Evolutionary conservation across 2,797 vertebrate genomes (phyloP), one percentile per base, ranked within the genome.

Genomic region (Urosaurus nigricauda): DNA sequence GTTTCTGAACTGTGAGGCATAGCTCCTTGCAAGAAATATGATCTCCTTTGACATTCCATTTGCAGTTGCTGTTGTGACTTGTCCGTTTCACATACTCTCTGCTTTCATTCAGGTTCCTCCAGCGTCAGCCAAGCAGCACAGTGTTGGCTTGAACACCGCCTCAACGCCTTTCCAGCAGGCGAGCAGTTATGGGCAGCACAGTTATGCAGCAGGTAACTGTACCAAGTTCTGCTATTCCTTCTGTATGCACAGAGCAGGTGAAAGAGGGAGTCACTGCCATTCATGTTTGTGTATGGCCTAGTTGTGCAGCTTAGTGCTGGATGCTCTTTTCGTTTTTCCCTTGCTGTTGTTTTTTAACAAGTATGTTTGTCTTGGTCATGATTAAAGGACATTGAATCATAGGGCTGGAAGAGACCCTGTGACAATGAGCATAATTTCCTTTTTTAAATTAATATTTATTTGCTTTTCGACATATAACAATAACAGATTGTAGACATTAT

Each of bases 61-160:
- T 70, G 92, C 91, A 91, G 83, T 73, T 65, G 40, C 21, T 68
- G 14, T 9, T 83, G 1, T 9, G 19, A 0, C 0, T n/a, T 0
- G 0, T 16, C 1, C 17, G 4, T 0, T 0, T 32, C 68, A 29
- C 32, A 19, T 0, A 0, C 0, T 0, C 47, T 29, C 58, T 89
- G 24, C 58, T 56, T 82, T 47, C 88, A 4, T 19, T 13, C 91
- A 98, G 97, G 97, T 99, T 91, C 98, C 98, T 79, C 98, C 98
- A 17, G 97, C 98, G 37, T 98, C 99, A 1, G 98, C 98, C 84
- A 99, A 99, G 95, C 98, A 99, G 95, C 99, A 99, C 0, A 97
- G 98, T 58, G 97, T 99, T 96, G 96, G 96, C 90, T 96, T 99
- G 21, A 97, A 97, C 87, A 97, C 98, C 0, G 96, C 98, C 0